Base-by-base conservation (phyloP, 2,797 vertebrate genomes). In the Valencia hispanica region DNA sequence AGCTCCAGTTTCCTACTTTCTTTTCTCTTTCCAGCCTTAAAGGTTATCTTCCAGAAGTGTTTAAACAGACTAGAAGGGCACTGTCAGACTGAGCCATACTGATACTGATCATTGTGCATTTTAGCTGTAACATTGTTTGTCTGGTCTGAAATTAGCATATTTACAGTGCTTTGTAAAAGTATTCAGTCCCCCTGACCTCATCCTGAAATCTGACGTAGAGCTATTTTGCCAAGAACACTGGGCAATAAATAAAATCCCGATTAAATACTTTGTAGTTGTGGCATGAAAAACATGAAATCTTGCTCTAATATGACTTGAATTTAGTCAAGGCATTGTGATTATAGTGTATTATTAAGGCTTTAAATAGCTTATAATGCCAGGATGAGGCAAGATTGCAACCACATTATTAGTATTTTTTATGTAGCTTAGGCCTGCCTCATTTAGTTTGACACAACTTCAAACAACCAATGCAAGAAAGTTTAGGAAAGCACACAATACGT, bases 401-500 rank as follows among this genome's bases (percentile, higher is more conserved):
- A 30, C 5, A 34, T 84, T 59, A 47, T 75, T 50, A 59, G 59
- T 30, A 25, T 27, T 79, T 79, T n/a, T 73, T 73, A 12, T 63
- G 34, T 15, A 65, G 45, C 39, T 57, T 30, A 45, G 0, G 53
- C 25, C 59, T 5, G 7, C 50, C 59, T 77, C 59, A 66, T 82
- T 78, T 68, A 34, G 75, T 87, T 73, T 76, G 51, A 82, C 74
- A 61, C 22, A 22, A 57, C 71, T 80, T 85, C 69, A 79, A 76
- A 65, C 66, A 61, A 39, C 78, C 39, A 43, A 7, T 30, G 66
- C 74, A 71, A 70, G 48, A 74, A 30, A 57, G 2, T 87, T 84
- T 79, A 85, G 75, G 27, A 51, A 81, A 73, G 68, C 70, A 34
- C 39, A 68, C 59, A 75, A 86, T 82, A 82, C 82, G 80, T 72